Conservation (phyloP, 1,140 invertebrate genomes). For the Gonioctena quinquepunctata region DNA sequence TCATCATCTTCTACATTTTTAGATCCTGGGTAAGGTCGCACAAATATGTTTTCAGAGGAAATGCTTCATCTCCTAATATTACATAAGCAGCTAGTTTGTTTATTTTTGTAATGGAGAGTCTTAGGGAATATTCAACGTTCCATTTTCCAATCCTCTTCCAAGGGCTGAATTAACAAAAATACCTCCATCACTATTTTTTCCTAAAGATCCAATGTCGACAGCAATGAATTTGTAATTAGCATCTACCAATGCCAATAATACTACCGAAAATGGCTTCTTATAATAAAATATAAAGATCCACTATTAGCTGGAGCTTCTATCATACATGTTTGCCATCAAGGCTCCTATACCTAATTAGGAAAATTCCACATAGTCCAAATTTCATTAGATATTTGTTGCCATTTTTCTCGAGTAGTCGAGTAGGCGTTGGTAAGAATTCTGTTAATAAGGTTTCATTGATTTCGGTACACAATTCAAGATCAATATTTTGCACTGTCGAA, state of each 20-base stretch:
- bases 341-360: slow-evolving; percentile 20
- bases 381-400: background rate
- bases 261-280: slow-evolving; percentile 56
- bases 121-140: slow-evolving; percentile 22
- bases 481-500: slow-evolving; percentile 3
- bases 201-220: slow-evolving; percentile 52
- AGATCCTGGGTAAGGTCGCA: too few relatives aligned
- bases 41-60: slow-evolving; percentile 28
- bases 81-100: slow-evolving; percentile 43
- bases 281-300: slow-evolving; percentile 56
- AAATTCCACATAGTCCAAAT: slow-evolving; percentile 9
- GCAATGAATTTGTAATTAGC: slow-evolving; percentile 50
- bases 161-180: slow-evolving; percentile 35
- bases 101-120: slow-evolving; percentile 1
- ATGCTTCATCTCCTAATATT: slow-evolving; percentile 36
- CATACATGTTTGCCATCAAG: slow-evolving; percentile 2
- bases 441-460: background rate
- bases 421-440: background rate
- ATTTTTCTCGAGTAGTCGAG: background rate
- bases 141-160: slow-evolving; percentile 7
- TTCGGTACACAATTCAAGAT: slow-evolving; percentile 1
- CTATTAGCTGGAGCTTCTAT: slow-evolving; percentile 8
- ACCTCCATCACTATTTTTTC: slow-evolving; percentile 51
- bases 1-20: too few relatives aligned
- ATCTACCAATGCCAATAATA: slow-evolving; percentile 53